Base-by-base conservation (phyloP, 2,113 vertebrate genomes). In the Heteronetta atricapilla region DNA sequence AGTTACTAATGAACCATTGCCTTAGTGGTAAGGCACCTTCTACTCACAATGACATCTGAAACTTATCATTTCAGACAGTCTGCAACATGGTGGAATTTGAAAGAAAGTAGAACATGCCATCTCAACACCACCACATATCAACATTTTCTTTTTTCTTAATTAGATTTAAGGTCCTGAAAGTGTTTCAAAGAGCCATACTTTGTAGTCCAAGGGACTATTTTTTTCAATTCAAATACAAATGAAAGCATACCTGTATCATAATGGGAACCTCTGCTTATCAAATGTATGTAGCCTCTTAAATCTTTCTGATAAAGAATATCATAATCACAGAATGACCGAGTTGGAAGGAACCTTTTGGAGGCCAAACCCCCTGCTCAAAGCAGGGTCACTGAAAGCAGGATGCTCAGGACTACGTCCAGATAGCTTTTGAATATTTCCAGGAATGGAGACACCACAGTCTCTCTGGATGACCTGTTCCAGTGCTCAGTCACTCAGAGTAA, bases 11-110 rank as follows among this genome's bases (percentile, higher is more conserved):
- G 5, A 29, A 46, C 13, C 31, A 16, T 18, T 50, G 26, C 23
- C 20, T 58, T 29, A 36, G 62, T 0, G 0, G 11, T 5, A 20
- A 38, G 2, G 6, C 36, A 21, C 8, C 42, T 78, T 18, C 59
- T n/a, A 28, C 21, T 84, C 28, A 59, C 6, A 29, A 1, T 4
- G 4, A 29, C 8, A 40, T 48, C 80, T 86, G 38, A 69, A 81
- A 62, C 2, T 1, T 8, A 31, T 9, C 60, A 3, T 28, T 69
- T 42, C 12, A 69, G 62, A 5, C 11, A 5, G 4, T 40, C 31
- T 67, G 66, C 40, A 55, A 40, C 16, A 23, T 21, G 18, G 31
- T 17, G 22, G 15, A 31, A 58, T 16, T n/a, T 75, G 31, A 22
- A 58, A 75, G 38, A 33, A 42, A 44, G 25, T 14, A 21, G 38